Base-by-base conservation (phyloP, 2,888 invertebrate species). In the Drosophila borborema region DNA sequence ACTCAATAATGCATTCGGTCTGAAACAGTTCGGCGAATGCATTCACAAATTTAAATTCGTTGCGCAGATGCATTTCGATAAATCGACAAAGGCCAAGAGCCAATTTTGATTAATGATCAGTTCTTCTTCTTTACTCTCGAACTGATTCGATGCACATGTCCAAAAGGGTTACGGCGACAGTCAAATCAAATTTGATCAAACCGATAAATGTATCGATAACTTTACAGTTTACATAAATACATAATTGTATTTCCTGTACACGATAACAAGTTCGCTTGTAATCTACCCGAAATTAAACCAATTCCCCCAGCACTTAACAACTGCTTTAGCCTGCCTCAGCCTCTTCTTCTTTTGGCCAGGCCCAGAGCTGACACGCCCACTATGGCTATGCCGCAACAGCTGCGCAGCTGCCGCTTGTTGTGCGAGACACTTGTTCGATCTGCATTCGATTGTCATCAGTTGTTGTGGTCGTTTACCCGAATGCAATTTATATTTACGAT, bases 31-130 rank as follows among this genome's bases (percentile, higher is more conserved):
- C 49, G 49, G 48, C 16, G 36, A 51, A 51, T 51, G 51, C 51
- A 56, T 56, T 61, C 28, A 53, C 49, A 28, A 49, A 54, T 54
- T 38, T 14, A 48, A 63, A 45, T 78, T 77, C 68, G 78, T 34
- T 75, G 72, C 75, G 78, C 77, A 64, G 77, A 63, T 77, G 77
- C 75, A 65, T 51, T 77, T 74, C 72, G 77, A 77, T 77, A 55
- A 59, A 59, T 74, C 65, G 63, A 60, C 69, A 34, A 58, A 61
- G 65, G 34, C 69, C 58, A 54, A 64, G 23, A 61, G 23, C 45
- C 45, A 49, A 70, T 59, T 71, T 77, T 77, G 72, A 77, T 77
- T 77, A 72, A 77, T 77, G 60, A 67, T 56, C 55, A 9, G 56
- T 36, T 45, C 28, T 28, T 45, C 28, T 28, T 23, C n/a, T 38